phyloP scores from a whole-genome alignment of 2,888 invertebrate species.

The Drosophila fulvimacula region DNA sequence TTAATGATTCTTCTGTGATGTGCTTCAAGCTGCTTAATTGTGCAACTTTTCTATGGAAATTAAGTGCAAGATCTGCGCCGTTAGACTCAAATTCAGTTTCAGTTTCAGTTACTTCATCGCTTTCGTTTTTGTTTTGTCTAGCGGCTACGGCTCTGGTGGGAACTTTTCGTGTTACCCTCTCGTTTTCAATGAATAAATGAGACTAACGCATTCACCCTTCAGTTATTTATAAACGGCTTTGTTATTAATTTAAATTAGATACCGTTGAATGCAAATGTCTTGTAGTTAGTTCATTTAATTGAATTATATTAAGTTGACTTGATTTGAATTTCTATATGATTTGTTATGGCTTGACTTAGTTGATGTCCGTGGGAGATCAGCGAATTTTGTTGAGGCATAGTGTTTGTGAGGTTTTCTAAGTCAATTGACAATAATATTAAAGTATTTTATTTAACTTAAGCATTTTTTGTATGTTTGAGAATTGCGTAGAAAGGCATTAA shows the following conservation, averaged over 20 bases:
- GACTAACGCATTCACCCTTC: neutral
- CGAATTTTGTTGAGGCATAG: neutral
- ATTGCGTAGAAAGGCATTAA: neutral
- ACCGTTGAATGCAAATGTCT: conserved; percentile 6
- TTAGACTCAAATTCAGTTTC: conserved; percentile 27
- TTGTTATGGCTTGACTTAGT: neutral
- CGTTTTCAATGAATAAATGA: conserved; percentile 30
- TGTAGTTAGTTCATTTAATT: neutral
- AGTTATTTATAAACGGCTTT: conserved; percentile 9
- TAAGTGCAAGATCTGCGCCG: conserved; percentile 52
- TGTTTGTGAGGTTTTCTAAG: neutral
- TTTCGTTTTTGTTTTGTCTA: conserved; percentile 70
- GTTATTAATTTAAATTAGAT: conserved; percentile 22
- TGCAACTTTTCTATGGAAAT: conserved; percentile 78
- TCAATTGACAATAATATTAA: too few species aligned
- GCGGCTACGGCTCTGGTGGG: conserved; percentile 46
- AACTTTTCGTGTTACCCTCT: conserved; percentile 35
- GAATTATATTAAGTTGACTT: neutral
- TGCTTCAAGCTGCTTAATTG: conserved; percentile 72
- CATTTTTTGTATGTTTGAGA: neutral
- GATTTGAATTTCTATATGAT: neutral
- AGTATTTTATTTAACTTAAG: neutral
- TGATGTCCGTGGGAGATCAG: neutral
- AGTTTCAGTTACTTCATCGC: conserved; percentile 75
- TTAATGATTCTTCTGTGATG: conserved; percentile 69